These are phyloP conservation scores for Metopolophium dirhodum DNA, from an alignment of 1,140 invertebrate genomes.

Conservation along the genomic window DNA sequence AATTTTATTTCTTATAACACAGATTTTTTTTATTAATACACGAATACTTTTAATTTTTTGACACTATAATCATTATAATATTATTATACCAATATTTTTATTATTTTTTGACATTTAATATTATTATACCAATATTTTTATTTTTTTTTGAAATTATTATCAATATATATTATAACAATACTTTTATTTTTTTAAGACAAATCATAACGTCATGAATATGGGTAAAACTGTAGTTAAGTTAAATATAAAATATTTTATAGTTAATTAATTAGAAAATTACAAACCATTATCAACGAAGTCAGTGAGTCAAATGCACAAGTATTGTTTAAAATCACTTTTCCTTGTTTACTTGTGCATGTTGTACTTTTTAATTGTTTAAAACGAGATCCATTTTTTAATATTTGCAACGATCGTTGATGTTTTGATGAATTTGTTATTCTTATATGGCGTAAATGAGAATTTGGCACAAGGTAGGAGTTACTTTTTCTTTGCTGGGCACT, in stretches of 20 bases:
- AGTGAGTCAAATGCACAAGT: neutral
- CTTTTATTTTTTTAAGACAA: too few species aligned
- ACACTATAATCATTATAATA: too few species aligned
- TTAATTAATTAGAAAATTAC: neutral
- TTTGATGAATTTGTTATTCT: neutral
- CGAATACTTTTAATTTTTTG: too few species aligned
- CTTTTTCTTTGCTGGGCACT: neutral
- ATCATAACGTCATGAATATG: too few species aligned
- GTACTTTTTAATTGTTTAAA: neutral
- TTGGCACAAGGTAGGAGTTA: neutral
- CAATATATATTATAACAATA: too few species aligned
- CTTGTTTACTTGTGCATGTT: neutral
- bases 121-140: too few species aligned
- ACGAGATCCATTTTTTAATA: neutral
- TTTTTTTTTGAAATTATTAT: too few species aligned
- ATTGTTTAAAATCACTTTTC: neutral
- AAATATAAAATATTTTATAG: neutral
- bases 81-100: too few species aligned
- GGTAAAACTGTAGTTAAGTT: too few species aligned
- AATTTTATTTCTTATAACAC: too few species aligned
- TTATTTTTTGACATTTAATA: too few species aligned
- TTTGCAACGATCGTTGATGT: neutral
- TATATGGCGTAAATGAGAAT: neutral
- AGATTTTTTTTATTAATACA: too few species aligned
- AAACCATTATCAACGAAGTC: neutral